phyloP scores from a whole-genome alignment of 1,140 invertebrate genomes.

The Brachystomella parvula region DNA sequence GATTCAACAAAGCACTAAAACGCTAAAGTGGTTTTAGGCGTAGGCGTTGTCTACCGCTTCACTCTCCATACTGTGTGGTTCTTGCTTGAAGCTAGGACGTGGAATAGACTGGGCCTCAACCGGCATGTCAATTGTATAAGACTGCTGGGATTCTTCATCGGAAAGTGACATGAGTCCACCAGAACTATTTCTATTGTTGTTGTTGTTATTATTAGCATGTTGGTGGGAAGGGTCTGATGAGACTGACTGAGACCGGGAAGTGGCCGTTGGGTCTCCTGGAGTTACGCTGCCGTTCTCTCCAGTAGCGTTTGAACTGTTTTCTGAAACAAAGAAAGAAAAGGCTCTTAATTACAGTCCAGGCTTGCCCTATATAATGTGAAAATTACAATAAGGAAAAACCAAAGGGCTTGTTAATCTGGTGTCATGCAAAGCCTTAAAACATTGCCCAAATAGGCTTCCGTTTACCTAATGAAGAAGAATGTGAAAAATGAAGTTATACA shows the following conservation, averaged over 20 bases:
- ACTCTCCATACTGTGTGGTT: slow-evolving; percentile 44
- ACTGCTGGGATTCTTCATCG: slow-evolving; percentile 43
- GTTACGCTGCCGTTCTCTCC: not conserved
- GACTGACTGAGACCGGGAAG: not conserved
- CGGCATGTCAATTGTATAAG: slow-evolving; percentile 43
- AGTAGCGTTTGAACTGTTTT: slow-evolving; percentile 11
- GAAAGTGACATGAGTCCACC: slow-evolving; percentile 45
- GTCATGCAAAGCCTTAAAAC: not conserved
- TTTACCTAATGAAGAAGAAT: too few species aligned
- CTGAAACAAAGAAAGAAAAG: slow-evolving; percentile 13
- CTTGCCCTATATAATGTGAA: not conserved
- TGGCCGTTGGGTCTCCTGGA: not conserved
- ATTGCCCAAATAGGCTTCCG: slow-evolving; percentile 1
- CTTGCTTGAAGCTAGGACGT: slow-evolving; percentile 44
- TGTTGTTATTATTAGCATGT: slow-evolving; percentile 5
- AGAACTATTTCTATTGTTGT: not conserved
- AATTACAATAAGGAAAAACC: not conserved
- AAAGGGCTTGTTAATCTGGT: not conserved
- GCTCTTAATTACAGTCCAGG: not conserved
- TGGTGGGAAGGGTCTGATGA: not conserved
- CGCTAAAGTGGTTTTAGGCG: too few species aligned
- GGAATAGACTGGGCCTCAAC: slow-evolving; percentile 38
- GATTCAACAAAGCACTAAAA: too few species aligned
- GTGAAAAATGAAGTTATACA: not conserved
- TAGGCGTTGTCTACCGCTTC: slow-evolving; percentile 36